Conservation (phyloP, 2,113 vertebrate genomes). For the Taurulus bubalis region DNA sequence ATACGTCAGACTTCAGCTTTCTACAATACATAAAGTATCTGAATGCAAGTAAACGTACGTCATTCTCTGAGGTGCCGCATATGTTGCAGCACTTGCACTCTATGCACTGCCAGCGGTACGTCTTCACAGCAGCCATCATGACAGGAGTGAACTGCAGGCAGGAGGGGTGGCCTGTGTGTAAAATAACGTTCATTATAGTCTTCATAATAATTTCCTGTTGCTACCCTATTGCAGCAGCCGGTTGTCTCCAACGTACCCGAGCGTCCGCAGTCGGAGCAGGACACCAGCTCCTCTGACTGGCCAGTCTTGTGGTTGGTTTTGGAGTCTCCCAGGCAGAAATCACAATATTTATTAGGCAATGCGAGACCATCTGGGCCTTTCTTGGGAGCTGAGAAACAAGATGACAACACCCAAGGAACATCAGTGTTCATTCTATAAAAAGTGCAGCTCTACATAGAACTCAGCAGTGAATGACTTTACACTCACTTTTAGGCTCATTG, state of each 20-base stretch:
- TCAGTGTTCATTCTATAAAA: not conserved
- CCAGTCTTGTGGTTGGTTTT: conserved; percentile 97
- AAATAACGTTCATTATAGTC: not conserved
- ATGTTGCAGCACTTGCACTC: conserved; percentile 99
- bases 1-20: not conserved
- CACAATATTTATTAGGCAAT: conserved; percentile 96
- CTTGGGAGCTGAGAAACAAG: conserved; percentile 85
- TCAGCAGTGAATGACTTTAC: not conserved
- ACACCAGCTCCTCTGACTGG: conserved; percentile 94
- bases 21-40: not conserved
- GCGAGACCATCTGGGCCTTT: conserved; percentile 94
- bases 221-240: not conserved
- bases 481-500: conserved; percentile 92
- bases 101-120: conserved; percentile 98
- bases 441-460: not conserved
- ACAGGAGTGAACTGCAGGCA: conserved; percentile 96
- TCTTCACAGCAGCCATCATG: conserved; percentile 98
- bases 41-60: conserved; percentile 81
- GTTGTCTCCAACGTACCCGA: conserved; percentile 82
- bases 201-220: not conserved
- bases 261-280: conserved; percentile 96
- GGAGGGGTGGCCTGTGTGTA: conserved; percentile 89
- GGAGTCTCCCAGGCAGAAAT: conserved; percentile 96
- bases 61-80: conserved; percentile 95
- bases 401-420: not conserved